Evolutionary conservation across 2,888 invertebrate genomes (phyloP), one percentile per base, ranked within the genome.

Genomic region (Protodeltote pygarga): DNA sequence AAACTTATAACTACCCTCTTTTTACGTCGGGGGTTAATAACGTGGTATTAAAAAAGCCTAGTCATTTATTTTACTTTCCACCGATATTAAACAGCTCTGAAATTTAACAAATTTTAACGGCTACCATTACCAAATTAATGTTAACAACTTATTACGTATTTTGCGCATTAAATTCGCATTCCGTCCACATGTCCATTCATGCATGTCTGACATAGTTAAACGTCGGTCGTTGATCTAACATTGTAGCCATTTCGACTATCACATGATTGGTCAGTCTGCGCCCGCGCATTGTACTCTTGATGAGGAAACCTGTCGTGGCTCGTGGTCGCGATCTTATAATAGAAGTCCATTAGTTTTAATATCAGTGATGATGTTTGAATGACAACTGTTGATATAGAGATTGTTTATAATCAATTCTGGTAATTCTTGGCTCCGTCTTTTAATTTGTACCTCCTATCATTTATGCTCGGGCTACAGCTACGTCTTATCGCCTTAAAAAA

Each of bases 251-350:
- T 49, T 47, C 23, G 50, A 31, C 25, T 46, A 32, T 17, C 48
- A 28, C 23, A 38, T 50, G 50, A 67, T 53, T 53, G 59, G 50
- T 35, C 33, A 33, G 27, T 24, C 13, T 41, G 65, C 64, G 50
- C 58, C 32, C 19, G 37, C 53, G 50, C 53, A 59, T 61, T 65
- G 65, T 71, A 48, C 54, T 33, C 50, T 62, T 73, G 65, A 78
- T 73, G 72, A 76, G 71, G 69, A 78, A 78, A 74, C 70, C 71
- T 73, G 68, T 70, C n/a, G n/a, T n/a, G n/a, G n/a, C n/a, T n/a
- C n/a, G n/a, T n/a, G n/a, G n/a, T n/a, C 63, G 57, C 67, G 63
- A 49, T 63, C 59, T 55, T 64, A 58, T 64, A 66, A 53, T 62
- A 50, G 45, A 54, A 46, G 37, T 40, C 34, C 20, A 28, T 19